phyloP scores from a whole-genome alignment of 1,140 invertebrate species.

The Philopotamus ludificatus region DNA sequence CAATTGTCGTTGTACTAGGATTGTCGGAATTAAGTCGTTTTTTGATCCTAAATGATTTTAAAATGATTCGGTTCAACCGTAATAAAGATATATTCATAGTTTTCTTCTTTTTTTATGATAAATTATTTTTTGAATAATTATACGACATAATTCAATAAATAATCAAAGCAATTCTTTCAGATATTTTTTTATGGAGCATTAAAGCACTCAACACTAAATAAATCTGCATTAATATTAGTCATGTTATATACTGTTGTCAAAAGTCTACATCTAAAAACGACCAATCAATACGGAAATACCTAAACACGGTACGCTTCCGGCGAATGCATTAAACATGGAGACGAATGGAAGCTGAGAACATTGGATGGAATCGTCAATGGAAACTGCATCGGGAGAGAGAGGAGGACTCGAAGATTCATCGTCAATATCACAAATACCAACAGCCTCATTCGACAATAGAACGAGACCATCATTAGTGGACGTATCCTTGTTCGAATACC shows the following conservation, averaged over 20 bases:
- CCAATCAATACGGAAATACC: conserved; percentile 41
- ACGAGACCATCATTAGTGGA: background rate
- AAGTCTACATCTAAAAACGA: too few species aligned
- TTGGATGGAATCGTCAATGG: conserved; percentile 40
- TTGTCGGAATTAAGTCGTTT: too few species aligned
- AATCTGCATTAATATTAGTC: background rate
- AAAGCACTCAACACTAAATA: too few species aligned
- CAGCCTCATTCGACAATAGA: background rate
- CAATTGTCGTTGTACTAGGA: too few species aligned
- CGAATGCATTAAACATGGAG: conserved; percentile 52
- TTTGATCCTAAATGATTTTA: too few species aligned
- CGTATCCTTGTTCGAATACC: background rate
- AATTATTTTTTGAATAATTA: too few species aligned
- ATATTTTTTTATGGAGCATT: too few species aligned
- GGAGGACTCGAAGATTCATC: conserved; percentile 52
- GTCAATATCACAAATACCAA: background rate
- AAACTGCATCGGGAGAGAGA: conserved; percentile 47
- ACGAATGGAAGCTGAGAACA: conserved; percentile 48
- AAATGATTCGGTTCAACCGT: too few species aligned
- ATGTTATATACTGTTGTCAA: background rate
- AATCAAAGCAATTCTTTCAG: too few species aligned
- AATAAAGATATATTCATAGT: too few species aligned
- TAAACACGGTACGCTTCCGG: conserved; percentile 52
- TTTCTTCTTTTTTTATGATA: too few species aligned
- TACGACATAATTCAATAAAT: too few species aligned